Percentiles rank a stretch among this genome's conserved stretches.
Evolutionary conservation across 2,888 invertebrate species (phyloP).

Genomic region (Thereva unica): DNA sequence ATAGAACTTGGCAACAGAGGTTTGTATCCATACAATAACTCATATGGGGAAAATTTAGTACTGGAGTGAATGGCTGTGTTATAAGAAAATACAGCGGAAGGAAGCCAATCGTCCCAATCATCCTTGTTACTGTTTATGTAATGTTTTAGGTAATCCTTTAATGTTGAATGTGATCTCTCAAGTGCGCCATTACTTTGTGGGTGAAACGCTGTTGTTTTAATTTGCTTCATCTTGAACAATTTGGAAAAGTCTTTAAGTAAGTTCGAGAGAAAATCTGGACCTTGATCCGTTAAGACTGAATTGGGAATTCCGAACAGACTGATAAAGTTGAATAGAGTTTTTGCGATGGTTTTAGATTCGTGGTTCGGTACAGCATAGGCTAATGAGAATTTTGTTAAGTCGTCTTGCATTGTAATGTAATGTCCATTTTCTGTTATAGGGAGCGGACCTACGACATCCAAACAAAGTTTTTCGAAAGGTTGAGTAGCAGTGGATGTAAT

Average conservation of each 20-base stretch:
- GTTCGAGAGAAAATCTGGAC: too few species aligned
- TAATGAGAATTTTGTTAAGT: constrained; percentile 50
- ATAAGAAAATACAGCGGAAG: constrained; percentile 25
- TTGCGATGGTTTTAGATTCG: constrained; percentile 37
- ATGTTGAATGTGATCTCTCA: constrained; percentile 49
- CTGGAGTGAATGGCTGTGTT: constrained; percentile 24
- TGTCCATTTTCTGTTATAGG: constrained; percentile 42
- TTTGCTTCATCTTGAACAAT: constrained; percentile 48
- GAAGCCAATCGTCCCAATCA: constrained; percentile 24
- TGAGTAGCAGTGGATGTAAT: constrained; percentile 47
- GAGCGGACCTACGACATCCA: constrained; percentile 49
- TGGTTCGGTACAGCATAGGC: constrained; percentile 37
- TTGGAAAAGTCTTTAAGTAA: constrained; percentile 46
- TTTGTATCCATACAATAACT: constrained; percentile 35
- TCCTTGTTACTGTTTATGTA: constrained; percentile 40
- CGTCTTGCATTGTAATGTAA: constrained; percentile 47
- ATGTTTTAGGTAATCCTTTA: constrained; percentile 49
- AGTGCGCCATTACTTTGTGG: constrained; percentile 42
- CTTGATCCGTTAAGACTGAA: constrained; percentile 32
- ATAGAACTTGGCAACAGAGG: constrained; percentile 30
- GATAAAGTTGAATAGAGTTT: constrained; percentile 23
- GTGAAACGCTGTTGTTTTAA: constrained; percentile 48
- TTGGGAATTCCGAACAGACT: constrained; percentile 31
- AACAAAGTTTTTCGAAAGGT: constrained; percentile 47
- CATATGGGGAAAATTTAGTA: constrained; percentile 33